Evolutionary conservation across 2,113 vertebrate species (phyloP).

Genomic region (Syrmaticus mikado): DNA sequence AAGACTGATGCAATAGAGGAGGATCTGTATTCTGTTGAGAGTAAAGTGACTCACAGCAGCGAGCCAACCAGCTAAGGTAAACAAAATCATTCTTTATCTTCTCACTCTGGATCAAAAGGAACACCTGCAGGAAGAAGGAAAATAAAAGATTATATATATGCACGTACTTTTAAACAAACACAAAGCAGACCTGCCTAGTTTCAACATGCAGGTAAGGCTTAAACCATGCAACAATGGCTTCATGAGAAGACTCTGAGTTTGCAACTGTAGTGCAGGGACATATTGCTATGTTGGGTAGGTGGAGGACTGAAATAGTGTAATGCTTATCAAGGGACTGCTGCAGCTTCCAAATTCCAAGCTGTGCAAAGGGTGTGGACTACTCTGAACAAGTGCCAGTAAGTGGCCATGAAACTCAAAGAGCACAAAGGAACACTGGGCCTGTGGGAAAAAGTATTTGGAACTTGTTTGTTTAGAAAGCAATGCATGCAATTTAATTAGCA

Average conservation of each 20-base stretch:
- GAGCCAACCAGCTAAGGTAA: slow-evolving; percentile 95
- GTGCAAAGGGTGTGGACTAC: neutral
- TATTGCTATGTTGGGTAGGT: neutral
- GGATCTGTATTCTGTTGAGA: slow-evolving; percentile 12
- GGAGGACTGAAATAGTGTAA: neutral
- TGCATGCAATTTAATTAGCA: slow-evolving; percentile 31
- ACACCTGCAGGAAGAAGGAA: slow-evolving; percentile 81
- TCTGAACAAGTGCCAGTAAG: slow-evolving; percentile 14
- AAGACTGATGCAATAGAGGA: slow-evolving; percentile 47
- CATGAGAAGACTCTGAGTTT: neutral
- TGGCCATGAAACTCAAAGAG: neutral
- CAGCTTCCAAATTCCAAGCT: neutral
- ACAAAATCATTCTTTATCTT: slow-evolving; percentile 97
- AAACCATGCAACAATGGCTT: neutral
- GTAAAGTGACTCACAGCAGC: slow-evolving; percentile 90
- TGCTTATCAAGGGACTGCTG: neutral
- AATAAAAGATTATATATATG: slow-evolving; percentile 37
- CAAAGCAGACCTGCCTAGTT: slow-evolving; percentile 22
- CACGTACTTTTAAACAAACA: neutral
- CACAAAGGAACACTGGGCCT: slow-evolving; percentile 36
- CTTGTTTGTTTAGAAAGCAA: slow-evolving; percentile 29
- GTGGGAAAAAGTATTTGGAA: slow-evolving; percentile 41
- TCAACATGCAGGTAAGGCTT: slow-evolving; percentile 1
- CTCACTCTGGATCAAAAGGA: slow-evolving; percentile 95
- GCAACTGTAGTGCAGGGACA: neutral